Evolutionary conservation across 2,888 invertebrate species (phyloP), one percentile per base, ranked within the genome.

Genomic region (Lacanobia oleracea): DNA sequence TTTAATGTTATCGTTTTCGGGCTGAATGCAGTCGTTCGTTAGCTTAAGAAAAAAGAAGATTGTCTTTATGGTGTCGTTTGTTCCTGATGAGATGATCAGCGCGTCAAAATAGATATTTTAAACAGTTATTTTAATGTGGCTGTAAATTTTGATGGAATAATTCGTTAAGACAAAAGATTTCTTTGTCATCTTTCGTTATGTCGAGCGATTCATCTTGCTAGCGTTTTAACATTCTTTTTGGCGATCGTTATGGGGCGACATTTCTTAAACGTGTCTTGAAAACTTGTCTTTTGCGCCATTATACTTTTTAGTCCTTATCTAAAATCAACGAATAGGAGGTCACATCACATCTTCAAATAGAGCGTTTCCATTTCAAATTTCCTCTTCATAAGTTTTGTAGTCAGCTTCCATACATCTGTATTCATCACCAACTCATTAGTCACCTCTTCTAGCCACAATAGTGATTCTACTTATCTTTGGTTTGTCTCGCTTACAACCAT

Each of bases 1-100:
- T 93, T 93, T 93, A 92, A 93, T 93, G 91, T 88, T 90, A 90
- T 87, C 86, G 89, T 83, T 87, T 82, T 88, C 79, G 67, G 74
- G 67, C 67, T 76, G 68, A 65, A 59, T 54, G 62, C 83, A 77
- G 83, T 76, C 87, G 85, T 92, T 92, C 92, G 90, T 93, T 93
- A 92, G 90, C 81, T 75, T 64, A 67, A 67, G 57, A 72, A 43
- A 45, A 74, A 78, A 83, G 73, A 85, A 78, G 73, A 81, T 62
- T 67, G 74, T 77, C 78, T 87, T 86, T 81, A 88, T 87, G 77
- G 77, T 81, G 83, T 88, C 85, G 83, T 87, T 88, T 75, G 74
- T 81, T 68, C 67, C 60, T 83, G 82, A 82, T 85, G 82, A 83
- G 82, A 84, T 82, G 82, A 79, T 84, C 61, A 66, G 63, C 80